Evolutionary conservation across 2,888 invertebrate species (phyloP).

Genomic region (Hypena proboscidalis): DNA sequence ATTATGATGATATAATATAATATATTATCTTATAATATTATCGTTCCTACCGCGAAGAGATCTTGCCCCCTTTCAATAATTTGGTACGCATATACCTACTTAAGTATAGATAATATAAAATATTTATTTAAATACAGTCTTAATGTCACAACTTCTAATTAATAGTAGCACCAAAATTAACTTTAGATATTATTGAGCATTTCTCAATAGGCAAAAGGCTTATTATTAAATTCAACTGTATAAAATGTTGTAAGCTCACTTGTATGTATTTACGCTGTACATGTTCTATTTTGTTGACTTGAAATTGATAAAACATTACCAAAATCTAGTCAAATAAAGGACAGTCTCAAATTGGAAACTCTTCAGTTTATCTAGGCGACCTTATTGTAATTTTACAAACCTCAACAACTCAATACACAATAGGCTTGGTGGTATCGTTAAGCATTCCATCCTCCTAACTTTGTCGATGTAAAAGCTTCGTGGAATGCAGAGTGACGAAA

Average conservation of each 20-base stretch:
- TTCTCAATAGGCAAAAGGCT: background rate
- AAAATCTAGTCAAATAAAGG: no score
- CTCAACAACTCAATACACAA: background rate
- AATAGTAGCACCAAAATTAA: slow-evolving; percentile 52
- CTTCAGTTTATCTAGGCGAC: no score
- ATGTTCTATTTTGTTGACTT: no score
- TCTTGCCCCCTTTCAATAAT: slow-evolving; percentile 40
- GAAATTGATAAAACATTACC: no score
- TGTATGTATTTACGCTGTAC: no score
- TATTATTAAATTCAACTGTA: no score
- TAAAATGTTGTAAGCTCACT: no score
- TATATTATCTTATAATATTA: no score
- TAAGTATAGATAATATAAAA: slow-evolving; percentile 16
- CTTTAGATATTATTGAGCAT: background rate
- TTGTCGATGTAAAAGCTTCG: background rate
- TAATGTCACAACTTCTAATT: slow-evolving; percentile 55
- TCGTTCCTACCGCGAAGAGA: slow-evolving; percentile 34
- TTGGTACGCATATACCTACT: slow-evolving; percentile 42
- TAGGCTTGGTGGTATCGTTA: background rate
- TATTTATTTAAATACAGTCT: slow-evolving; percentile 61
- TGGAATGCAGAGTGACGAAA: background rate
- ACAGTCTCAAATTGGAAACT: no score
- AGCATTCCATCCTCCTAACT: background rate
- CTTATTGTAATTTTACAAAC: no score
- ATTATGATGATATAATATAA: no score